Evolutionary conservation across 2,797 vertebrate genomes (phyloP).

Genomic region (Varecia variegata): DNA sequence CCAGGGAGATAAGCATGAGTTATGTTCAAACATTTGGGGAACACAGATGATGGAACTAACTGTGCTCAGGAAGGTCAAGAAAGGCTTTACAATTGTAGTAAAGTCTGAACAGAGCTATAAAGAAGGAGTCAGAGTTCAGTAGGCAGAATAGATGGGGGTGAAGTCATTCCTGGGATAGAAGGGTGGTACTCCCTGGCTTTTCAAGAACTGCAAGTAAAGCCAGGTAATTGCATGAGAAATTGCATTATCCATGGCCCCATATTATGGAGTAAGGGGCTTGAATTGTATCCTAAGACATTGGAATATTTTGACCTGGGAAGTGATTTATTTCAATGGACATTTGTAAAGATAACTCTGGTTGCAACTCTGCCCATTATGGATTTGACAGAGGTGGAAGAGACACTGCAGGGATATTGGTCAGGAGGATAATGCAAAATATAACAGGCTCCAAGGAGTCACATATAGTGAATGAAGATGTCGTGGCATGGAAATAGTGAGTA

Average conservation of each 20-base stretch:
- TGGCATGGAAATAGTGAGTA: not conserved
- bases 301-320: not conserved
- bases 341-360: not conserved
- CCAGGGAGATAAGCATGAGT: not conserved
- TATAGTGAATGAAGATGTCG: not conserved
- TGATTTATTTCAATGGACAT: not conserved
- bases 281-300: not conserved
- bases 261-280: not conserved
- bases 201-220: not conserved
- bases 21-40: not conserved
- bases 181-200: rapidly evolving
- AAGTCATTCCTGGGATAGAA: not conserved
- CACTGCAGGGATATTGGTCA: not conserved
- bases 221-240: not conserved
- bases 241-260: not conserved
- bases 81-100: not conserved
- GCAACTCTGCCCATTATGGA: not conserved
- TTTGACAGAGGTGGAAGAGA: not conserved
- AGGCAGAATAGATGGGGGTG: not conserved
- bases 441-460: not conserved
- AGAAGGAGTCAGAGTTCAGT: not conserved
- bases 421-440: not conserved
- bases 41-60: not conserved
- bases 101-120: not conserved
- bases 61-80: not conserved